Evolutionary conservation across 2,113 vertebrate species (phyloP).

Genomic region (Sturnus vulgaris): DNA sequence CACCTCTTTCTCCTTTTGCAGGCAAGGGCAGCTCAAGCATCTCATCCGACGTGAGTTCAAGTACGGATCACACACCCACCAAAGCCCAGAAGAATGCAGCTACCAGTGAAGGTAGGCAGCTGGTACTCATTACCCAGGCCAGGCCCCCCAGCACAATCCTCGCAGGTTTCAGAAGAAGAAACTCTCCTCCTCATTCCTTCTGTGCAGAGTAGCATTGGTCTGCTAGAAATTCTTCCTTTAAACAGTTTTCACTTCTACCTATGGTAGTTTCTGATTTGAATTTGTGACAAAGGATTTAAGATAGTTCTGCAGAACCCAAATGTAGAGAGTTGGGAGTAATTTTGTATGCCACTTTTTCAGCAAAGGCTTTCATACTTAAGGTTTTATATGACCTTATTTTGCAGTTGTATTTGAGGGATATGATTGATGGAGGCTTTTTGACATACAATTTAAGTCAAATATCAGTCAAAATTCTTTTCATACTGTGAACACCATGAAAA

Average conservation of each 20-base stretch:
- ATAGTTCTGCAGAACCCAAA: not conserved
- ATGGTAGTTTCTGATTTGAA: not conserved
- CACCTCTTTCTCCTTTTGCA: conserved; percentile 60
- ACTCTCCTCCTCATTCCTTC: not conserved
- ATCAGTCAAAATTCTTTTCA: not conserved
- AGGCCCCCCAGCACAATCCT: not conserved
- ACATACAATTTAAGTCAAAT: not conserved
- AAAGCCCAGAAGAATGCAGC: conserved; percentile 96
- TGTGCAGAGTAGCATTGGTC: not conserved
- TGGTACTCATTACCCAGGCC: conserved; percentile 76
- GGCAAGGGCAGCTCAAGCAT: conserved; percentile 99
- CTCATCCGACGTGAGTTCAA: conserved; percentile 99
- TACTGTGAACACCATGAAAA: not conserved
- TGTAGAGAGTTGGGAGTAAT: not conserved
- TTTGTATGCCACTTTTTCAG: not conserved
- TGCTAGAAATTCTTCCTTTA: conserved; percentile 47
- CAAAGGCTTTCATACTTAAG: not conserved
- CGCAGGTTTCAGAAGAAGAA: conserved; percentile 35
- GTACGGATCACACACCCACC: conserved; percentile 96
- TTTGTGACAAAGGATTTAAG: not conserved
- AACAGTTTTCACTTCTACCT: not conserved
- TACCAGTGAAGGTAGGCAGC: conserved; percentile 96
- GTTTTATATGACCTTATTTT: not conserved
- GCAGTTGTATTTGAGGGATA: not conserved
- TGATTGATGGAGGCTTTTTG: not conserved